Percentiles rank a stretch among this genome's conserved stretches.
Evolutionary conservation across 2,888 invertebrate species (phyloP).

Genomic region (Masnerella sp.): DNA sequence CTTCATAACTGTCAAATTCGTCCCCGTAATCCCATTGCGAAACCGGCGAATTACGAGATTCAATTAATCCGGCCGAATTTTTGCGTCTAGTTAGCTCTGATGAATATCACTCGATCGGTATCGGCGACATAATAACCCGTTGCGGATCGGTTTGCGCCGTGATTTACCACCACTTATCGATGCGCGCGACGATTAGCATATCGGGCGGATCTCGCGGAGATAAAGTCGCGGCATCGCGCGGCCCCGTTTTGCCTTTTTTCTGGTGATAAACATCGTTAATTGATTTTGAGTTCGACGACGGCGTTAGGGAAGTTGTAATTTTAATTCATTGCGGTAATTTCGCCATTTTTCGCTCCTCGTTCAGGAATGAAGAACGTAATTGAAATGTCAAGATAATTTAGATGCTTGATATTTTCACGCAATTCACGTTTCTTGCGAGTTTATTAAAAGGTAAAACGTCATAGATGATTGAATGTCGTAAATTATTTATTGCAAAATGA

Average conservation of each 20-base stretch:
- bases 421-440: no score
- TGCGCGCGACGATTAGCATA: conserved; percentile 23
- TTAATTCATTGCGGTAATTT: neutral
- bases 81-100: conserved; percentile 24
- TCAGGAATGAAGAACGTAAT: neutral
- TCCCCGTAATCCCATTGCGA: conserved; percentile 26
- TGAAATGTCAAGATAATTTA: neutral
- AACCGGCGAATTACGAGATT: conserved; percentile 9
- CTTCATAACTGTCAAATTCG: conserved; percentile 23
- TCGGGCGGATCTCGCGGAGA: conserved; percentile 22
- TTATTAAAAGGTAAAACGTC: neutral
- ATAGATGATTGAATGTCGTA: neutral
- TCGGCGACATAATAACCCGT: conserved; percentile 21
- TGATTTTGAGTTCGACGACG: conserved; percentile 7
- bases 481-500: no score
- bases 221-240: conserved; percentile 23
- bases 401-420: neutral
- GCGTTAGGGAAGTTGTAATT: neutral
- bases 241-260: conserved; percentile 9
- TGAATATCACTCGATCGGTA: conserved; percentile 34
- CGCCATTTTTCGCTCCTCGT: neutral
- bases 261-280: conserved; percentile 10
- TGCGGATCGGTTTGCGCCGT: conserved; percentile 16
- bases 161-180: conserved; percentile 29
- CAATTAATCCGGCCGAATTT: conserved; percentile 29